Evolutionary conservation across 2,113 vertebrate species (phyloP).

Genomic region (Chrysochloris asiatica): DNA sequence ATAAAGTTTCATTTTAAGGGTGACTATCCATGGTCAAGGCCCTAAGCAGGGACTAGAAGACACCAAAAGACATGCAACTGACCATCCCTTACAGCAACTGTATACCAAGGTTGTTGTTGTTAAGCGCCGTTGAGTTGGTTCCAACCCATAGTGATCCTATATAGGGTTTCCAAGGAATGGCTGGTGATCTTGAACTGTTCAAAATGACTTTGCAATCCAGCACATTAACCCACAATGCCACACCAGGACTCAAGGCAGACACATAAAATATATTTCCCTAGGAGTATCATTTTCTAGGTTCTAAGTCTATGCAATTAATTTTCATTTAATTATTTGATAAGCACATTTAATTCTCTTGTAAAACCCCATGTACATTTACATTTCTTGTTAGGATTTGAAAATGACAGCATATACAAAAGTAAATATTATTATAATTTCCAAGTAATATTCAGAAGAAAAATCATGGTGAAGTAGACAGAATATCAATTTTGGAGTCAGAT

Average conservation of each 20-base stretch:
- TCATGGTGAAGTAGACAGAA: not conserved
- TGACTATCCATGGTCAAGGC: not conserved
- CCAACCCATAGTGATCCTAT: too few species aligned
- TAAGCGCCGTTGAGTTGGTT: too few species aligned
- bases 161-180: too few species aligned
- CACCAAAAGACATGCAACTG: not conserved
- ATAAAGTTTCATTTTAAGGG: constrained; percentile 7
- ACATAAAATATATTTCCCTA: not conserved
- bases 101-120: not conserved
- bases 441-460: not conserved
- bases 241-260: too few species aligned
- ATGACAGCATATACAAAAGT: not conserved
- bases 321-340: not conserved
- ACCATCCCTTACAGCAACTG: not conserved
- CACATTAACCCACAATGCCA: too few species aligned
- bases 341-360: not conserved
- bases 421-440: not conserved
- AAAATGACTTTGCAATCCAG: too few species aligned
- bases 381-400: not conserved
- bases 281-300: not conserved
- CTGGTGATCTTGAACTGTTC: too few species aligned
- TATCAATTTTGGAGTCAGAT: not conserved
- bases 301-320: not conserved
- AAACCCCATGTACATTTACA: not conserved
- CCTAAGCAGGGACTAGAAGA: not conserved